A percentile compares a stretch with the other conserved stretches of the same genome.
Evolutionary conservation across 2,888 invertebrate genomes (phyloP).

Genomic region (Pilophorus perplexus): DNA sequence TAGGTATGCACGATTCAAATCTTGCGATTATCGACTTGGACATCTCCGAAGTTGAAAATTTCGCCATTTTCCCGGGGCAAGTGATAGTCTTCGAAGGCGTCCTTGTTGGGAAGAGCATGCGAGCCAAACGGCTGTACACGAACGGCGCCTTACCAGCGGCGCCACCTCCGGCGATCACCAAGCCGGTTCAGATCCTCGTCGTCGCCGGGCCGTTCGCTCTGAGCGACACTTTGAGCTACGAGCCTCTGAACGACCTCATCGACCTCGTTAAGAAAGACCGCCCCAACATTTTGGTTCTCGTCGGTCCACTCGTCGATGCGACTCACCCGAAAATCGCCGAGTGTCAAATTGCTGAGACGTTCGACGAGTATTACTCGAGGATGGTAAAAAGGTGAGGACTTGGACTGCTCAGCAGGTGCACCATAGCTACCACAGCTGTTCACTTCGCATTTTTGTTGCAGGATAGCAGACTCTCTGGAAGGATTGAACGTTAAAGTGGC

Average conservation of each 20-base stretch:
- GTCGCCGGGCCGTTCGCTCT: conserved; percentile 84
- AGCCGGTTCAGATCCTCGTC: conserved; percentile 63
- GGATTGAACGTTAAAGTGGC: conserved; percentile 68
- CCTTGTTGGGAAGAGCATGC: conserved; percentile 65
- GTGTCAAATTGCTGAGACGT: conserved; percentile 61
- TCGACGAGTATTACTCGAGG: conserved; percentile 71
- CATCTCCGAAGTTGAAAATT: conserved; percentile 22
- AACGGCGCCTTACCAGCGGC: conserved; percentile 20
- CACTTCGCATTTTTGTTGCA: too few relatives aligned
- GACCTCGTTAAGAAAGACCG: conserved; percentile 63
- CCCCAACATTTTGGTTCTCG: conserved; percentile 77
- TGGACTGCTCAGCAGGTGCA: too few relatives aligned
- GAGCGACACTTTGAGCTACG: conserved; percentile 71
- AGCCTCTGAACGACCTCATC: conserved; percentile 77
- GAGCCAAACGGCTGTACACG: conserved; percentile 64
- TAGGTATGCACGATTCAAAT: conserved; percentile 12
- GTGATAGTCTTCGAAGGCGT: conserved; percentile 74
- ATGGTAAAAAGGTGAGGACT: conserved; percentile 24
- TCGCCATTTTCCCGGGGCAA: conserved; percentile 74
- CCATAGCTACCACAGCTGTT: too few relatives aligned
- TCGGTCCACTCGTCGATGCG: conserved; percentile 81
- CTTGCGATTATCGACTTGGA: conserved; percentile 50
- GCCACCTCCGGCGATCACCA: conserved; percentile 33
- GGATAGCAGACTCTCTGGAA: conserved; percentile 24
- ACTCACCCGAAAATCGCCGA: conserved; percentile 64